Evolutionary conservation across 2,113 vertebrate species (phyloP).

Genomic region (Pantherophis guttatus): DNA sequence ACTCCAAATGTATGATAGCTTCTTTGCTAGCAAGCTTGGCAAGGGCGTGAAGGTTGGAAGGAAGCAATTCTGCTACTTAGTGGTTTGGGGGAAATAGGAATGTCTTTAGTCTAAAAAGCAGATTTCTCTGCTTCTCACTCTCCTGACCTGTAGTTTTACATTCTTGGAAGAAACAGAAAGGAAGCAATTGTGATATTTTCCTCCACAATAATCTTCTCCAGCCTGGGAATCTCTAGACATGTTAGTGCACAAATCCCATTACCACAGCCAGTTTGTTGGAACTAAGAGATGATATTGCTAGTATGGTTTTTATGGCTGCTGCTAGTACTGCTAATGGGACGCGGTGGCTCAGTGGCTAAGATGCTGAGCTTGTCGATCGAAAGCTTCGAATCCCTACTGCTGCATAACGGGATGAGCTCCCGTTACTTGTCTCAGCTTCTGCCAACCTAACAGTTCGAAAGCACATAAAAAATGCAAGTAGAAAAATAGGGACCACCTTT

Average conservation of each 20-base stretch:
- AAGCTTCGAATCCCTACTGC: no score
- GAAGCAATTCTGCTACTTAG: no score
- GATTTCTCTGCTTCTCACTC: not conserved
- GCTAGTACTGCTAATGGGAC: not conserved
- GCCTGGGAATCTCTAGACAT: not conserved
- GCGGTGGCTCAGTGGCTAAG: no score
- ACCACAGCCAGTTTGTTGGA: not conserved
- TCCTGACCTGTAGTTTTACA: slow-evolving; percentile 2
- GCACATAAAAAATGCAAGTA: no score
- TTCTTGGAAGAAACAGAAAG: not conserved
- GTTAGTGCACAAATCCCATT: not conserved
- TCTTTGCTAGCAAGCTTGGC: not conserved
- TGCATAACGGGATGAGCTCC: no score
- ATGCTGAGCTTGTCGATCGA: no score
- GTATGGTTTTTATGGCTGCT: not conserved
- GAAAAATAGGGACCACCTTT: no score
- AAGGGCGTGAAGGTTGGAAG: not conserved
- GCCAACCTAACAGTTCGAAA: no score
- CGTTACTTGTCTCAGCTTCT: no score
- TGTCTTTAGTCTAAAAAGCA: not conserved
- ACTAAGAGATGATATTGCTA: not conserved
- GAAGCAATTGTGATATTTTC: not conserved
- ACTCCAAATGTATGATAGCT: not conserved
- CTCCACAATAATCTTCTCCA: not conserved
- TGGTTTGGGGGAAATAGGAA: not conserved